Evolutionary conservation across 2,113 vertebrate genomes (phyloP).

Genomic region (Aix galericulata): DNA sequence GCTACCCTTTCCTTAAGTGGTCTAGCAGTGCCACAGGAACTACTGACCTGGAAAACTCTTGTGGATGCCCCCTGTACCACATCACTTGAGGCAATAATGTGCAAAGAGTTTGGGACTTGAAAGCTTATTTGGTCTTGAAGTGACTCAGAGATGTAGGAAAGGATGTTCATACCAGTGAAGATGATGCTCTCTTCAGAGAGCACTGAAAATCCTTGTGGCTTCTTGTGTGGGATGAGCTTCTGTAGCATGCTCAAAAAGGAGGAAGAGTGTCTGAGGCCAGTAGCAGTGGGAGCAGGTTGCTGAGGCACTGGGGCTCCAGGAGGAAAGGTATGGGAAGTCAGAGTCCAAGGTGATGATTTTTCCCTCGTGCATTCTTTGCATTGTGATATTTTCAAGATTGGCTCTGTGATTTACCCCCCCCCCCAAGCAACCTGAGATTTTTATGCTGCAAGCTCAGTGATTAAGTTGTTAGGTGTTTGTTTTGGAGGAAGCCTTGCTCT

Average conservation of each 20-base stretch:
- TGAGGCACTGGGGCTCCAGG: background rate
- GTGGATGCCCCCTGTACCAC: accelerated
- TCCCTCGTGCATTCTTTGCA: background rate
- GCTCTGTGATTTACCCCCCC: background rate
- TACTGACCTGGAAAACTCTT: background rate
- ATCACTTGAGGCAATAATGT: accelerated
- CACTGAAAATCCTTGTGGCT: background rate
- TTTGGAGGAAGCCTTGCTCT: background rate
- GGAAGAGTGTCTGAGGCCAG: background rate
- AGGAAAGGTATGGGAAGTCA: background rate
- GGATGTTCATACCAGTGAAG: background rate
- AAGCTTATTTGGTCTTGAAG: background rate
- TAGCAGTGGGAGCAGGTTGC: background rate
- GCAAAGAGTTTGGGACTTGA: background rate
- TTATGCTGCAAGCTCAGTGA: background rate
- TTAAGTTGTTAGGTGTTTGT: background rate
- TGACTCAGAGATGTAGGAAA: background rate
- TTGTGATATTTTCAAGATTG: background rate
- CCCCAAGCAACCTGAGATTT: background rate
- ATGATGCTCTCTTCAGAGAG: background rate
- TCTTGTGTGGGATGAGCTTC: background rate
- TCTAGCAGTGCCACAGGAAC: background rate
- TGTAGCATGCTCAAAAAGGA: accelerated
- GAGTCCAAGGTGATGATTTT: background rate
- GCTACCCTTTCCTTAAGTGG: background rate